Evolutionary conservation across 2,113 vertebrate species (phyloP), one percentile per base, ranked within the genome.

Genomic region (Catagonus wagneri): DNA sequence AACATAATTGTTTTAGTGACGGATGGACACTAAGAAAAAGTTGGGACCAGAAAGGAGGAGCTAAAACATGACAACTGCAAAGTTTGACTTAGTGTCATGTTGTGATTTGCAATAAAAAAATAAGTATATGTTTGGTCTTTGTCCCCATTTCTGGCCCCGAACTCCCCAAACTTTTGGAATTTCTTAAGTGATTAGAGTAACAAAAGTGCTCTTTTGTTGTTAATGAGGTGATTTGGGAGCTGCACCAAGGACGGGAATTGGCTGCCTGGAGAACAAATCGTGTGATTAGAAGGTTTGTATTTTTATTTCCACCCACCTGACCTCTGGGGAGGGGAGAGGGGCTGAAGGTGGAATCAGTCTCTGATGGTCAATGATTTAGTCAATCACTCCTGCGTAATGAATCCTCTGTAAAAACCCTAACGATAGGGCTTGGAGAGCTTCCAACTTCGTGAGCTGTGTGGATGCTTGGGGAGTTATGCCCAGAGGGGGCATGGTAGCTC

Each of bases 61-160:
- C n/a, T 83, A 87, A 89, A 83, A 27, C 12, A 60, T 6, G 4
- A 10, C 36, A 58, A 27, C 15, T 7, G 6, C 36, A 79, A 58
- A 68, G 69, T 75, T 83, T 93, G 68, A 79, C 32, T 93, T 34
- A 39, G 32, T 39, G 65, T 80, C 20, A 9, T 36, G 56, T 6
- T 74, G 44, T 83, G 84, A 89, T 89, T 81, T 83, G n/a, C 83
- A 79, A 34, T 69, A n/a, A 72, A 75, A 94, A 83, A 56, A 44
- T 44, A 44, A 44, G 8, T 32, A 61, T 54, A 32, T 72, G 34
- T 61, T 39, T 22, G 20, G 25, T 29, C 39, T 80, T 71, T 61
- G 54, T 80, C n/a, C 7, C 19, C 23, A 36, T 54, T 88, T 72
- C 25, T 56, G 68, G 85, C 44, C n/a, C 44, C n/a, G 25, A 72